A percentile compares a stretch with the other conserved stretches of the same genome.
Evolutionary conservation across 2,797 vertebrate genomes (phyloP).

Genomic region (Halcyon leucocephala): DNA sequence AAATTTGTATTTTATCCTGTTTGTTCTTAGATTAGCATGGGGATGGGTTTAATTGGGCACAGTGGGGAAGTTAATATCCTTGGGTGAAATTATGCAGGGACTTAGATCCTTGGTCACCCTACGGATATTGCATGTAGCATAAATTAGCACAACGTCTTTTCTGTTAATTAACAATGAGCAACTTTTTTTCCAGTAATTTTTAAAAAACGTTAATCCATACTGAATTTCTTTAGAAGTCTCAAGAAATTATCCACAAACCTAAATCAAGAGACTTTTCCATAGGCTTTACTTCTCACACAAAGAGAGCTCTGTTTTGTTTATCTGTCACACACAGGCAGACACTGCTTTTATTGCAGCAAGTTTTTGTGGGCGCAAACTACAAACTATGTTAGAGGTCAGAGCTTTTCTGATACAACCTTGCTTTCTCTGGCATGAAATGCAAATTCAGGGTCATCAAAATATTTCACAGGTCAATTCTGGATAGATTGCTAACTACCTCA

Average conservation of each 20-base stretch:
- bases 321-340: neutral
- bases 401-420: neutral
- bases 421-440: neutral
- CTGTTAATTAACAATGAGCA: constrained; percentile 49
- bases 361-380: neutral
- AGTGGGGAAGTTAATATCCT: constrained; percentile 61
- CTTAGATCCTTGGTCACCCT: constrained; percentile 54
- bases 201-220: neutral
- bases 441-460: neutral
- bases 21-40: constrained; percentile 61
- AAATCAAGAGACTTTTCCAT: neutral
- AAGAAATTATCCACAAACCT: neutral
- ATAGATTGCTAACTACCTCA: neutral
- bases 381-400: neutral
- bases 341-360: neutral
- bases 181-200: neutral
- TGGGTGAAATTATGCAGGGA: constrained; percentile 55
- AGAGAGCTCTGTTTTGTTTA: neutral
- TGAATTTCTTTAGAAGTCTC: constrained; percentile 21
- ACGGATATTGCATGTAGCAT: constrained; percentile 9
- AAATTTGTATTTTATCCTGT: constrained; percentile 51
- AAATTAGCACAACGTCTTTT: constrained; percentile 60
- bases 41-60: constrained; percentile 65
- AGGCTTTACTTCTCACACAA: neutral
- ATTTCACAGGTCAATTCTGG: neutral